Evolutionary conservation across 2,888 invertebrate genomes (phyloP).

Genomic region (Nemapogon koenigi): DNA sequence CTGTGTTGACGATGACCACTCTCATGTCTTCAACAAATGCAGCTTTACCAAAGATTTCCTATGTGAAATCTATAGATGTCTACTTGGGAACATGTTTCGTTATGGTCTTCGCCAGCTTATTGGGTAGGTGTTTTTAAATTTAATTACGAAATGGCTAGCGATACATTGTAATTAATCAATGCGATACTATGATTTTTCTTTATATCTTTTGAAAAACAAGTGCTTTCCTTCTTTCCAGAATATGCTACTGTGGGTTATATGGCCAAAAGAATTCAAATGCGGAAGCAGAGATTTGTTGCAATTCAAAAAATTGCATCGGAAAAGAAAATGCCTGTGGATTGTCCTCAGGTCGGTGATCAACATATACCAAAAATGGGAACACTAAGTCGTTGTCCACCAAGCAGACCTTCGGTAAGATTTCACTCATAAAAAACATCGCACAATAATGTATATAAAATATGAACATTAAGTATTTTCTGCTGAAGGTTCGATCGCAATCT

Average conservation of each 20-base stretch:
- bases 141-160: too few relatives aligned
- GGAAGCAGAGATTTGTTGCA: conserved; percentile 89
- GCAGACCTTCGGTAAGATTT: conserved; percentile 54
- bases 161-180: too few relatives aligned
- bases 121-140: conserved; percentile 68
- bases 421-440: too few relatives aligned
- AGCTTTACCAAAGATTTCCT: conserved; percentile 96
- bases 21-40: conserved; percentile 96
- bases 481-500: conserved; percentile 7
- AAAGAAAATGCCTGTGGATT: conserved; percentile 86
- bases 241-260: conserved; percentile 98
- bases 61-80: conserved; percentile 97
- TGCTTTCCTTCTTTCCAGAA: conserved; percentile 71
- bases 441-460: not conserved
- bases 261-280: conserved; percentile 96
- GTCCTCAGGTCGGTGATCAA: conserved; percentile 73
- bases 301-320: conserved; percentile 92
- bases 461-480: not conserved
- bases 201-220: too few relatives aligned
- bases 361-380: conserved; percentile 80
- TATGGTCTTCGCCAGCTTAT: conserved; percentile 97
- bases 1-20: conserved; percentile 97
- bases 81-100: conserved; percentile 98
- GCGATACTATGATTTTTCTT: too few relatives aligned
- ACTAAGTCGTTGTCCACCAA: conserved; percentile 67